phyloP scores from a whole-genome alignment of 2,888 invertebrate genomes.

The Chymomyza amoena region DNA sequence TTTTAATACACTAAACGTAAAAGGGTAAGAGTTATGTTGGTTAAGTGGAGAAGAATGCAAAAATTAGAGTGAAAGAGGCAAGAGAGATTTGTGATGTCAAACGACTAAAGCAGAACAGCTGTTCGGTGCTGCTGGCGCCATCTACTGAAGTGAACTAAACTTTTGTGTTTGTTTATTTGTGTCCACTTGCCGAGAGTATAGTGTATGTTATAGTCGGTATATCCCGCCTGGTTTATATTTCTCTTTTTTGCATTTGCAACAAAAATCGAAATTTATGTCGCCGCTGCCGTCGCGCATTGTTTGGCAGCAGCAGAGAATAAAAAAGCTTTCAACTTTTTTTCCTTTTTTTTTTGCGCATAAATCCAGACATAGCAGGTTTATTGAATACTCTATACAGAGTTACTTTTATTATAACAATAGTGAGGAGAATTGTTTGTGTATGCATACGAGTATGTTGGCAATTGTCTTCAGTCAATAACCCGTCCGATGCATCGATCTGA shows the following conservation, averaged over 20 bases:
- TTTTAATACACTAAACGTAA: neutral
- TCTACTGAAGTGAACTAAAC: too few species aligned
- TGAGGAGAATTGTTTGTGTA: neutral
- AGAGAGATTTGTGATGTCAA: too few species aligned
- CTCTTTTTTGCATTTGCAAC: constrained; percentile 53
- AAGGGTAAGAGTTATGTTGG: too few species aligned
- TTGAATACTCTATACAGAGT: constrained; percentile 38
- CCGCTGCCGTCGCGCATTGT: constrained; percentile 40
- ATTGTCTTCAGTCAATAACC: constrained; percentile 17
- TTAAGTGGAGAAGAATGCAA: too few species aligned
- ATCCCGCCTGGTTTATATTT: constrained; percentile 1
- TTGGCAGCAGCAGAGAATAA: constrained; percentile 24
- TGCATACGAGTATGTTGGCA: neutral
- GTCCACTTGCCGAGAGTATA: too few species aligned
- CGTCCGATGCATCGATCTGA: constrained; percentile 13
- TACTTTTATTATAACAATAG: neutral
- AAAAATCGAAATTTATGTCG: constrained; percentile 71
- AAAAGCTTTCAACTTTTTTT: constrained; percentile 24
- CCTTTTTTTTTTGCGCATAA: constrained; percentile 24
- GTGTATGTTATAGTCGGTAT: constrained; percentile 3
- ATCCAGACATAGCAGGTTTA: constrained; percentile 30
- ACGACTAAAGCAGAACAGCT: too few species aligned
- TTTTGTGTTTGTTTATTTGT: too few species aligned
- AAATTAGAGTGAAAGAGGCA: too few species aligned
- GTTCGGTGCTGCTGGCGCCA: too few species aligned